phyloP scores from a whole-genome alignment of 2,888 invertebrate genomes.

The Polyommatus icarus region DNA sequence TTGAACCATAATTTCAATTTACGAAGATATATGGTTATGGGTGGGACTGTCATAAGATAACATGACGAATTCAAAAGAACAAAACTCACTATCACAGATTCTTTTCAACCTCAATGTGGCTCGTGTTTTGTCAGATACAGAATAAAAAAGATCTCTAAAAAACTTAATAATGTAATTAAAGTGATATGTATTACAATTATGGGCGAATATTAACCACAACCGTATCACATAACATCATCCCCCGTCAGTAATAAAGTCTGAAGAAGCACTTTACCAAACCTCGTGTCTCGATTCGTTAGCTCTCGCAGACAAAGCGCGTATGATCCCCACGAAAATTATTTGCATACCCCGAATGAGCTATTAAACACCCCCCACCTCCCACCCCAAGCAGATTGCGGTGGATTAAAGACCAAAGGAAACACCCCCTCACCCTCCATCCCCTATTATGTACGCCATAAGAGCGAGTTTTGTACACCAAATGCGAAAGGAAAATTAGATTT shows the following conservation, averaged over 20 bases:
- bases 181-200: neutral
- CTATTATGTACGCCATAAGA: slow-evolving; percentile 66
- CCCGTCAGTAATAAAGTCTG: slow-evolving; percentile 44
- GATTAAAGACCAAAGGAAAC: slow-evolving; percentile 77
- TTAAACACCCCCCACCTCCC: slow-evolving; percentile 70
- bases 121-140: too few species aligned
- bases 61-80: too few species aligned
- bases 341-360: slow-evolving; percentile 81
- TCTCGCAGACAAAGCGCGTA: slow-evolving; percentile 77
- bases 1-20: too few species aligned
- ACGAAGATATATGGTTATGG: too few species aligned
- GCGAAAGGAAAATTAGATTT: slow-evolving; percentile 75
- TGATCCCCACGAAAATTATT: slow-evolving; percentile 74
- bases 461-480: slow-evolving; percentile 61
- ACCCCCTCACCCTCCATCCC: slow-evolving; percentile 54
- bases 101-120: too few species aligned
- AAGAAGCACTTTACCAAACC: slow-evolving; percentile 73
- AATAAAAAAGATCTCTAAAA: too few species aligned
- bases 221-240: neutral
- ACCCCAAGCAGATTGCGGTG: slow-evolving; percentile 78
- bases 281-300: slow-evolving; percentile 76
- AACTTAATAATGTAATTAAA: too few species aligned
- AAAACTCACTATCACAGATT: too few species aligned
- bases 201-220: neutral
- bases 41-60: too few species aligned